Conservation (phyloP, 2,797 vertebrate species). For the Lutjanus campechanus region DNA sequence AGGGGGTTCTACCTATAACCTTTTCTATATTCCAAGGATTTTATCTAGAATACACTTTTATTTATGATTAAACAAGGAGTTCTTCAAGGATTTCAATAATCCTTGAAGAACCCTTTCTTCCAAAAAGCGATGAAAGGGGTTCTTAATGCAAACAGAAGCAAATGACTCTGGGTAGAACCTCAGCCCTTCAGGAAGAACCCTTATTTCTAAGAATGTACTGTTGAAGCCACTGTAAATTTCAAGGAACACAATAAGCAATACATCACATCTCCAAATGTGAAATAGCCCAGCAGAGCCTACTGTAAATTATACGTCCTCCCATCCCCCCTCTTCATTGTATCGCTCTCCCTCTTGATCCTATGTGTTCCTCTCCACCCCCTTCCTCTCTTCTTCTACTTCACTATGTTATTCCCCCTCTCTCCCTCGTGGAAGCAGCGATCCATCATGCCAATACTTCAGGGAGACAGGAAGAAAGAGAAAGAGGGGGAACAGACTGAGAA, state of each 20-base stretch:
- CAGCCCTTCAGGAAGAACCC: too few species aligned
- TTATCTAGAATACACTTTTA: too few species aligned
- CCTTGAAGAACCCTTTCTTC: too few species aligned
- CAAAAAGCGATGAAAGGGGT: too few species aligned
- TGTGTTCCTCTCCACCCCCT: slow-evolving; percentile 14
- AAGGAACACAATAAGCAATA: slow-evolving; percentile 13
- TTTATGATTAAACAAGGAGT: too few species aligned
- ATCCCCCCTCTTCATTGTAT: slow-evolving; percentile 57
- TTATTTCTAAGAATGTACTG: not conserved
- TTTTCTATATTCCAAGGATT: too few species aligned
- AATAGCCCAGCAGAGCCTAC: slow-evolving; percentile 22
- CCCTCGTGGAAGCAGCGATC: slow-evolving; percentile 55
- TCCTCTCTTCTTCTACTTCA: slow-evolving; percentile 8
- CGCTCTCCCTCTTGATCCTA: slow-evolving; percentile 39
- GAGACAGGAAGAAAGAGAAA: slow-evolving; percentile 20
- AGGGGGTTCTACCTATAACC: too few species aligned
- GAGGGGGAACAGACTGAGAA: slow-evolving; percentile 10
- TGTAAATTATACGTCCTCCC: slow-evolving; percentile 54
- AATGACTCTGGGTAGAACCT: too few species aligned
- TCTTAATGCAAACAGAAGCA: too few species aligned
- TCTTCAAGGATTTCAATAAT: too few species aligned
- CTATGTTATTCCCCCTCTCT: slow-evolving; percentile 7
- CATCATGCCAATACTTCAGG: slow-evolving; percentile 53
- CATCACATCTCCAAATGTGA: slow-evolving; percentile 20
- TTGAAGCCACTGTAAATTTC: not conserved